Evolutionary conservation across 2,888 invertebrate species (phyloP), one percentile per base, ranked within the genome.

Genomic region (Sthenelais limicola): DNA sequence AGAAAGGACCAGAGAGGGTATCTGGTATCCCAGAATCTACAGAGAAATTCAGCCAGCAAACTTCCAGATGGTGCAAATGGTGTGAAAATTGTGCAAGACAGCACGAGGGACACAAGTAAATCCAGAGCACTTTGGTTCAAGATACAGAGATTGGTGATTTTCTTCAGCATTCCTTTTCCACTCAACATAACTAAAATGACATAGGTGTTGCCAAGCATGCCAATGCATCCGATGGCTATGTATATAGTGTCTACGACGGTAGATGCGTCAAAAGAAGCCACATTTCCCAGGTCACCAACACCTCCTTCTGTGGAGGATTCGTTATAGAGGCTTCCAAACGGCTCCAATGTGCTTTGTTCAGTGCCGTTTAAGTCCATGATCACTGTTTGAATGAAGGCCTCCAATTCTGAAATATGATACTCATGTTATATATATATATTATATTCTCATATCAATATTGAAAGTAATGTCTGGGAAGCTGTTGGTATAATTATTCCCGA

Each of bases 81-180:
- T n/a, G n/a, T n/a, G n/a, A 52, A 7, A 7, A 54, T 52, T 1
- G 49, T 66, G n/a, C 18, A 5, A 5, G 43, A 38, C 47, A 72
- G 66, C 7, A 72, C 35, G 30, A 67, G 26, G 24, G 67, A 67
- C 1, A 35, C 72, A 5, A 33, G 21, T 1, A 33, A 9, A 24
- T 72, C 72, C 15, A 72, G 33, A 0, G 52, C 4, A 47, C 72
- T 72, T 33, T 72, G 72, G 67, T 72, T 72, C 38, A 67, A 32
- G 38, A 72, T 72, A 51, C 28, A 72, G 21, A 67, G 18, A 52
- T 72, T 72, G 18, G 72, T 72, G 48, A 56, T 26, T 43, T 72
- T 66, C 43, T 51, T 24, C 3, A 48, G 51, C 24, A 72, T 35
- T 7, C 24, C 30, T 21, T 18, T 38, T 21, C 38, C 38, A 21